Evolutionary conservation across 2,113 vertebrate genomes (phyloP).

Genomic region (Callospermophilus lateralis): DNA sequence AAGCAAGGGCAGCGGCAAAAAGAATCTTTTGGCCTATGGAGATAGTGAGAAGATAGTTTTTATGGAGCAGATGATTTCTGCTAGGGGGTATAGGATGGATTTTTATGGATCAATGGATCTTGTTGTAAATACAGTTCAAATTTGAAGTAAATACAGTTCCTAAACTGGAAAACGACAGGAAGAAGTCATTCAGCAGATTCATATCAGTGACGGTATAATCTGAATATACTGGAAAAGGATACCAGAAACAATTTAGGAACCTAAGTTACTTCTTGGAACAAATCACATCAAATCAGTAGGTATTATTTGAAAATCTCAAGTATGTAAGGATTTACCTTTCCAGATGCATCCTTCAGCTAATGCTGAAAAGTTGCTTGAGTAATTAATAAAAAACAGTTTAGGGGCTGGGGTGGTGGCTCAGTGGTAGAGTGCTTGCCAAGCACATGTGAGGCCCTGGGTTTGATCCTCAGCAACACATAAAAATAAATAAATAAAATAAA

Average conservation of each 20-base stretch:
- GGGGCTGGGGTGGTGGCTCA: too few relatives aligned
- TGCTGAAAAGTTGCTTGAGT: background rate
- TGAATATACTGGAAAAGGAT: background rate
- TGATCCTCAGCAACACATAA: too few relatives aligned
- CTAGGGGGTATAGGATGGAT: background rate
- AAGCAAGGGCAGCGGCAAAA: background rate
- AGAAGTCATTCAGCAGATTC: background rate
- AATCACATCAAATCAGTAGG: background rate
- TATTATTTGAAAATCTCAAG: background rate
- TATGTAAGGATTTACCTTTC: constrained; percentile 19
- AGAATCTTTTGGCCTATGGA: background rate
- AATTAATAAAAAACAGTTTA: constrained; percentile 1
- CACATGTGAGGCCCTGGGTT: too few relatives aligned
- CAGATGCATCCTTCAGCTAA: background rate
- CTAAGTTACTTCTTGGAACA: background rate
- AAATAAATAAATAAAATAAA: too few relatives aligned
- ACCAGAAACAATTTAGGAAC: constrained; percentile 21
- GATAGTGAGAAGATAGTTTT: background rate
- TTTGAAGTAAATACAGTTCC: background rate
- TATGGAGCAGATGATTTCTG: background rate
- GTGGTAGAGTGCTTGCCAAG: too few relatives aligned
- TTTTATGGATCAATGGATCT: background rate
- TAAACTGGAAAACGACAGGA: constrained; percentile 20
- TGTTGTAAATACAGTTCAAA: constrained; percentile 39
- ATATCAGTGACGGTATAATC: background rate